phyloP scores from a whole-genome alignment of 2,888 invertebrate species.

The Athetis lepigone region DNA sequence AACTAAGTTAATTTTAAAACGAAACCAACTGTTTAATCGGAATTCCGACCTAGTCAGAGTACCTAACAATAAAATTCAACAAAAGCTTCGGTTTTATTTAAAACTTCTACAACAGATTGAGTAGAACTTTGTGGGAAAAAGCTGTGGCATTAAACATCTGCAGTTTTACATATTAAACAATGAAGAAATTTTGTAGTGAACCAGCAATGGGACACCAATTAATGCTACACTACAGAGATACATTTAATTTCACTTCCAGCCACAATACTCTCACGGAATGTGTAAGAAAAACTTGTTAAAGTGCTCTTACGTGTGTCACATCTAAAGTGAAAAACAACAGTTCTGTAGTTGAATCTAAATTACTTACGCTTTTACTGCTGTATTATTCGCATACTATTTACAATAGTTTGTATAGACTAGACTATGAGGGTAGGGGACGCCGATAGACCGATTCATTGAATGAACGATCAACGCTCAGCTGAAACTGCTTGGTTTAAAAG shows the following conservation, averaged over 20 bases:
- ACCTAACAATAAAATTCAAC: constrained; percentile 54
- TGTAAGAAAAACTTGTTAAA: constrained; percentile 22
- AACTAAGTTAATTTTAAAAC: constrained; percentile 58
- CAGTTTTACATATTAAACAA: constrained; percentile 18
- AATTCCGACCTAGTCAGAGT: constrained; percentile 39
- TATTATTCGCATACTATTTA: not conserved
- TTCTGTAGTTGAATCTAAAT: constrained; percentile 8
- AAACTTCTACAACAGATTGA: constrained; percentile 40
- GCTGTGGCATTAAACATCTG: constrained; percentile 26
- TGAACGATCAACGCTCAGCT: no score
- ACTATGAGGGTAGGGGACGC: not conserved
- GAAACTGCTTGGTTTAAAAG: no score
- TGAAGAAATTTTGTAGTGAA: constrained; percentile 21
- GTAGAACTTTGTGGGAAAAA: constrained; percentile 26
- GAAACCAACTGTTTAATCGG: constrained; percentile 54
- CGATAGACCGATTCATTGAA: no score
- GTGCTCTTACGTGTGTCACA: constrained; percentile 5
- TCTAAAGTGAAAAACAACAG: not conserved
- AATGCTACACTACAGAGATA: no score
- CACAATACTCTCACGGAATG: constrained; percentile 10
- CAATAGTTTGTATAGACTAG: not conserved
- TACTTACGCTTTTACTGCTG: not conserved
- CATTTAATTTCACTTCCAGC: constrained; percentile 20
- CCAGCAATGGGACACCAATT: constrained; percentile 5
- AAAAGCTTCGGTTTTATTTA: constrained; percentile 50